Conservation (phyloP, 53 echinoderm and acorn worm genomes). For the Glandiceps talaboti region DNA sequence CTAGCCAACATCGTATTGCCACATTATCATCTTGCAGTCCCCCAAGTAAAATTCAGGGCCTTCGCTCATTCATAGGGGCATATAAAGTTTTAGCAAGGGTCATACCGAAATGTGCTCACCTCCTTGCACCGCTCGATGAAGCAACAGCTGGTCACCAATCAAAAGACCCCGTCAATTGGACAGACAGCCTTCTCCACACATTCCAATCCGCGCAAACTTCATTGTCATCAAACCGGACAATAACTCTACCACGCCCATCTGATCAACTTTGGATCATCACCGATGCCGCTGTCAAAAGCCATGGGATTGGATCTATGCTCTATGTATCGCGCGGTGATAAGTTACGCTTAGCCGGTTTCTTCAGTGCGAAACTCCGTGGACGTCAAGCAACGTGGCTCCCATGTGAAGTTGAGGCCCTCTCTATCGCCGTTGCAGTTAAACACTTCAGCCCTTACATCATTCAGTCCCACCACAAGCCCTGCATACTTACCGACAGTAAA, state of each 20-base stretch:
- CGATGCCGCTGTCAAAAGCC: conserved; percentile 23
- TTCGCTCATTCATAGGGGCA: conserved; percentile 44
- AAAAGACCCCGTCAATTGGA: too few relatives aligned
- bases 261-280: conserved; percentile 53
- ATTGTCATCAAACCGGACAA: too few relatives aligned
- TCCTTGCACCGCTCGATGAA: conserved; percentile 34
- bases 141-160: conserved; percentile 29
- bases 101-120: conserved; percentile 11
- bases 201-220: too few relatives aligned
- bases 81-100: too few relatives aligned
- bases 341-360: too few relatives aligned
- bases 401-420: conserved; percentile 38
- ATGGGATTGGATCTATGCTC: conserved; percentile 29
- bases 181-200: too few relatives aligned
- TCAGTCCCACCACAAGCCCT: too few relatives aligned
- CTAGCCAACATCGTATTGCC: conserved; percentile 38
- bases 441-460: conserved; percentile 43
- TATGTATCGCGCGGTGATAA: conserved; percentile 39
- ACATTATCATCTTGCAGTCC: conserved; percentile 19
- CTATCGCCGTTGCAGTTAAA: conserved; percentile 26
- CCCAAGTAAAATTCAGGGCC: conserved; percentile 14
- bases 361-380: too few relatives aligned
- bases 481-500: too few relatives aligned
- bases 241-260: conserved; percentile 3
- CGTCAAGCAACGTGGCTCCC: too few relatives aligned